phyloP scores from a whole-genome alignment of 2,113 vertebrate species.

The Penelope pileata region DNA sequence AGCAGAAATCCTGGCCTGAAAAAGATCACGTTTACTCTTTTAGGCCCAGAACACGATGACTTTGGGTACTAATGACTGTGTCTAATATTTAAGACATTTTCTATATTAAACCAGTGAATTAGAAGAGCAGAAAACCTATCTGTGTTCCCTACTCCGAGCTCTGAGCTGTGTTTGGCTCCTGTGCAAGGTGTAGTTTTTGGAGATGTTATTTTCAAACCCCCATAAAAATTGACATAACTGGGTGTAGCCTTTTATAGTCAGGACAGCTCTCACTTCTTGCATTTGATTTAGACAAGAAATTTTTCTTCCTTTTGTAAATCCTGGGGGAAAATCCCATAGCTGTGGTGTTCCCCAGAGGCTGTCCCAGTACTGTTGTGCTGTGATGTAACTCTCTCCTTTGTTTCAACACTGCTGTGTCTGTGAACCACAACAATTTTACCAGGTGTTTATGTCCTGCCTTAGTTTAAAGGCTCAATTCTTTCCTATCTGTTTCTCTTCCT shows the following conservation, averaged over 20 bases:
- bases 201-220: neutral
- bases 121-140: neutral
- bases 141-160: neutral
- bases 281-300: neutral
- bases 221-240: neutral
- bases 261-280: neutral
- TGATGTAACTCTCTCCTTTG: neutral
- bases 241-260: neutral
- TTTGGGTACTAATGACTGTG: neutral
- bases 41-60: fast-evolving
- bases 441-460: neutral
- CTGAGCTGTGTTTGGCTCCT: neutral
- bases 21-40: neutral
- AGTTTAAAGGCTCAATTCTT: neutral
- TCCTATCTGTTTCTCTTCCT: neutral
- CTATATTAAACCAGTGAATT: neutral
- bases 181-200: neutral
- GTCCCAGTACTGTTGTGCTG: neutral
- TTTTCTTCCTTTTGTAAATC: neutral
- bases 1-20: neutral
- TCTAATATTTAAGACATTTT: neutral
- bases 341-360: neutral
- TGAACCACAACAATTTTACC: neutral
- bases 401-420: neutral
- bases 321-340: neutral